These are phyloP conservation scores for Chlorospingus semifuscus DNA, from an alignment of 2,797 vertebrate genomes.

Conservation along the genomic window DNA sequence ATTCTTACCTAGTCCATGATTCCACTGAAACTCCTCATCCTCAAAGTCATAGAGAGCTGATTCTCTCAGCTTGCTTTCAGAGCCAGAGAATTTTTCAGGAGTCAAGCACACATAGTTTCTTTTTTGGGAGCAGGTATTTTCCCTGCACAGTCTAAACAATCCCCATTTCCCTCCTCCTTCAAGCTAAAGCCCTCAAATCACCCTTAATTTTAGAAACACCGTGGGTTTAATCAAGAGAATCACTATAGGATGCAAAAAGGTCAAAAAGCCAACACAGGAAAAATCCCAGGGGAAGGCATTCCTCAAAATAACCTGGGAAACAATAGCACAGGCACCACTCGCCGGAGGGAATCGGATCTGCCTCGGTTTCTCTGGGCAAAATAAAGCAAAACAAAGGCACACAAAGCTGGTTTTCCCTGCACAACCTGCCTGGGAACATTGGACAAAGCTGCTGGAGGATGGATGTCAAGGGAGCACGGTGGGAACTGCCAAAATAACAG, in stretches of 20 bases:
- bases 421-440: slow-evolving; percentile 23
- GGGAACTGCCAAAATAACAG: background rate
- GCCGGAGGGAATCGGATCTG: background rate
- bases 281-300: background rate
- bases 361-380: slow-evolving; percentile 24
- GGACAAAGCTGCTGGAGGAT: background rate
- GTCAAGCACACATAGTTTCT: background rate
- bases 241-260: slow-evolving; percentile 25
- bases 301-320: slow-evolving; percentile 33
- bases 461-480: slow-evolving; percentile 16
- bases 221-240: background rate
- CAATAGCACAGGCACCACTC: background rate
- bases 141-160: background rate
- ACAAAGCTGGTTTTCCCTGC: background rate
- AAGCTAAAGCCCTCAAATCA: background rate
- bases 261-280: background rate
- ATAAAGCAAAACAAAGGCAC: slow-evolving; percentile 41
- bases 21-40: background rate
- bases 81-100: background rate
- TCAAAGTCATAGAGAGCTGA: accelerated
- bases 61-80: background rate
- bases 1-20: background rate
- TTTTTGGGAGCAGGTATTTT: background rate
- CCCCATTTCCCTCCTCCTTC: background rate
- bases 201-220: background rate